Base-by-base conservation (phyloP, 1,140 invertebrate species). In the Eurytemora carolleeae region DNA sequence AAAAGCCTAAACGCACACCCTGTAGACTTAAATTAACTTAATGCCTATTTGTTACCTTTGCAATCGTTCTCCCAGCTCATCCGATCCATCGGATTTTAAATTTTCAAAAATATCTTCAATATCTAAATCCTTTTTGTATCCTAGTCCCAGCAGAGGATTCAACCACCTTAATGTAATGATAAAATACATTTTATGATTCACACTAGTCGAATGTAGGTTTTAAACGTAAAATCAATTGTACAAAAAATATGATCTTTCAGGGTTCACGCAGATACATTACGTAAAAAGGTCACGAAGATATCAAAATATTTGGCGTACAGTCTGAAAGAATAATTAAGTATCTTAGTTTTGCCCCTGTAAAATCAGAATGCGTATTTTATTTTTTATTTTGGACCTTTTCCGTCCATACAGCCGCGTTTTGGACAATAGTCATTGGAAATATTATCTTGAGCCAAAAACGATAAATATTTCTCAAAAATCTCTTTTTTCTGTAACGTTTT, bases 91-190 rank as follows among this genome's bases (percentile, higher is more conserved):
- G 16, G 67, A 69, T 61, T 72, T 72, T 15, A 79, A 65, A 19
- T 77, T 73, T 65, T 75, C 73, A 66, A 76, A 80, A 0, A 82
- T 66, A 68, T 82, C 80, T 1, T 75, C 70, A 1, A 74, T 65
- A 25, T 74, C 74, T 20, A 81, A 66, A 20, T 73, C 67, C 66
- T 79, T 78, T 0, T 67, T 74, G 64, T 76, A 75, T 7, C 79
- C 79, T 63, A 70, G 76, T 61, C 70, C 73, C 67, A 80, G 79
- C 63, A 79, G 68, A 2, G 70, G 72, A 55, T 76, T 64, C 0
- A 78, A 75, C 74, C 79, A 80, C 64, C 76, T 78, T 61, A 65
- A 7, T 7, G 19, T 55, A 7, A 55, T 12, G 19, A 55, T 55
- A 55, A 64, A 17, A 44, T 65, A 16, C 64, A 65, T 15, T 15